Evolutionary conservation across 2,797 vertebrate genomes (phyloP), one percentile per base, ranked within the genome.

Genomic region (Pangasius sanitwongsei): DNA sequence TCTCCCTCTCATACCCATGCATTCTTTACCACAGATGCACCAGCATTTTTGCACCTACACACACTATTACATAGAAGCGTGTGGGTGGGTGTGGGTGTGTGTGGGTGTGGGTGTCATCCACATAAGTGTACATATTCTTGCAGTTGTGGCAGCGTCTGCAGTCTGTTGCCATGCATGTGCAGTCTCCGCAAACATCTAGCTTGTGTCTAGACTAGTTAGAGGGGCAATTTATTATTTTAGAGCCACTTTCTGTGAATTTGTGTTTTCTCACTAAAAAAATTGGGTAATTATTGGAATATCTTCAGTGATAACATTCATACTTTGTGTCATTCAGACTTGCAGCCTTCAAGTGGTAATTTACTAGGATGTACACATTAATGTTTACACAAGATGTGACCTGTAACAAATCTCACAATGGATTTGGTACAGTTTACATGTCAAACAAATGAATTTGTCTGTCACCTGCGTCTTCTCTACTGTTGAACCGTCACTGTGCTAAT

Each of bases 11-110:
- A 57, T 86, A 67, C 31, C 0, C 63, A 50, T 87, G 81, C 69
- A 44, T 48, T 83, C 34, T 20, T 34, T 55, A 55, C 77, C 85
- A 74, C 78, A 86, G 70, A 77, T 81, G 55, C 48, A 37, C 67
- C 83, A 48, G 23, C 63, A 57, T 44, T 85, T 85, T 28, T 85
- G 53, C 75, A 77, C 72, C 37, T 53, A 77, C 61, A 44, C 55
- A 53, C 65, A 81, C 20, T 74, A 57, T 57, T 82, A 23, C 53
- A 86, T 59, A 78, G 50, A 50, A n/a, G 63, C 11, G 6, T 50
- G 88, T 57, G n/a, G n/a, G 83, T 15, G 72, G 31, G 87, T 82
- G 37, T 59, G 34, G 2, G 13, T 78, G 48, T n/a, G n/a, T 9
- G 31, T 78, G 41, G 6, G 15, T n/a, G 44, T 78, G 75, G 6